Evolutionary conservation across 2,797 vertebrate genomes (phyloP).

Genomic region (Rhinogobio ventralis): DNA sequence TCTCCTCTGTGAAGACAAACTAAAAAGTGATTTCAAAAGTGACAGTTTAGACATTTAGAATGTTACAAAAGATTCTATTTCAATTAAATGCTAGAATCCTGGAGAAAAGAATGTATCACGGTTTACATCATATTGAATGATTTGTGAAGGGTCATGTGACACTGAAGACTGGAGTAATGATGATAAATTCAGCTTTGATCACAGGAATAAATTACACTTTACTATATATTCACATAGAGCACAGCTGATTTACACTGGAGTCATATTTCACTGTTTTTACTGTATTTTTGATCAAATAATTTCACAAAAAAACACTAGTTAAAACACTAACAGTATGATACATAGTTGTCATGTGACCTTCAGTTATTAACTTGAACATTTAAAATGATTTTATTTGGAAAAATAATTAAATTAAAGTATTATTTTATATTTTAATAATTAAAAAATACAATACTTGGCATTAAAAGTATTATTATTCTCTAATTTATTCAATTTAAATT

Average conservation of each 20-base stretch:
- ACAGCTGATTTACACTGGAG: too few species aligned
- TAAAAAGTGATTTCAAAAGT: not conserved
- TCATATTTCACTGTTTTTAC: not conserved
- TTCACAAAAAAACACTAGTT: not conserved
- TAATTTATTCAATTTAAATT: too few species aligned
- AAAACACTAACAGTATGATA: too few species aligned
- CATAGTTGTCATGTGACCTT: too few species aligned
- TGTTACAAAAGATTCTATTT: not conserved
- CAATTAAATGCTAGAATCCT: not conserved
- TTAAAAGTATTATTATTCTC: too few species aligned
- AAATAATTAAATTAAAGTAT: too few species aligned
- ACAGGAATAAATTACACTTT: not conserved
- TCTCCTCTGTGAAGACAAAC: too few species aligned
- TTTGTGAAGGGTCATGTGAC: not conserved
- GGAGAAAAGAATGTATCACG: not conserved
- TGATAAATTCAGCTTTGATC: not conserved
- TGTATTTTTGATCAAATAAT: not conserved
- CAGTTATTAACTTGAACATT: too few species aligned
- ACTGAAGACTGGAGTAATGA: constrained; percentile 3
- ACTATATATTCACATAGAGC: too few species aligned
- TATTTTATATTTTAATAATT: too few species aligned
- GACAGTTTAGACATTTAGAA: not conserved
- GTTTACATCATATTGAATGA: not conserved
- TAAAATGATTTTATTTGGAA: too few species aligned
- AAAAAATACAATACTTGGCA: too few species aligned